Evolutionary conservation across 92 coral and sea anemone species (phyloP), one percentile per base, ranked within the genome.

Genomic region (Epizoanthus ramosus): DNA sequence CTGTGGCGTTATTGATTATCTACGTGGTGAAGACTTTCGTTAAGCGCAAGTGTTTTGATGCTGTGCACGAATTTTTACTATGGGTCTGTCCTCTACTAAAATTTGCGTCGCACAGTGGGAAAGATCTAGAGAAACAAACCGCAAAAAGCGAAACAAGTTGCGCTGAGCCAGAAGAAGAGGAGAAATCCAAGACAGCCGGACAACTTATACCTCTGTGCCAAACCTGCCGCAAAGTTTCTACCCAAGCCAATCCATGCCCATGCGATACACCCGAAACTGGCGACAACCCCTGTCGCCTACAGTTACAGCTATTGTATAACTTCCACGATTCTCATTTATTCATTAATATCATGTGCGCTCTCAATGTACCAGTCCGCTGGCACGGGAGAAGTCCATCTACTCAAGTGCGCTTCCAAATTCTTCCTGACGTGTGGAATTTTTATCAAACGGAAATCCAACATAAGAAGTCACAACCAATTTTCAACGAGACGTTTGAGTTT

Each of bases 401-500:
- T 58, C 95, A 90, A 83, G 91, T 95, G 59, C 92, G 95, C 66
- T 85, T 92, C 22, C 98, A 95, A 63, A 87, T 95, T 43, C 88
- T 91, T 0, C 98, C 98, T 24, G 91, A 85, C 84, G 88, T 85
- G 17, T 88, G 88, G 70, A 75, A 86, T 63, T 69, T 88, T 63
- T 87, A 87, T 75, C 84, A 87, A 57, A 95, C 98, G 4, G 91
- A 86, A 60, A 83, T 93, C 24, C 92, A 88, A 68, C 65, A 67
- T 10, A 91, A 92, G 87, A 93, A 87, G 31, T 86, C 87, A 16
- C 91, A 90, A 77, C 98, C 98, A 14, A 94, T 93, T 37, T 95
- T 88, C 74, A 91, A 95, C 81, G 98, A 95, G 81, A 85, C 98
- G 17, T 88, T 90, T 63, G 98, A 93, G 88, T 95, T 95, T 86